phyloP scores from a whole-genome alignment of 2,113 vertebrate species.

The Gulo gulo region DNA sequence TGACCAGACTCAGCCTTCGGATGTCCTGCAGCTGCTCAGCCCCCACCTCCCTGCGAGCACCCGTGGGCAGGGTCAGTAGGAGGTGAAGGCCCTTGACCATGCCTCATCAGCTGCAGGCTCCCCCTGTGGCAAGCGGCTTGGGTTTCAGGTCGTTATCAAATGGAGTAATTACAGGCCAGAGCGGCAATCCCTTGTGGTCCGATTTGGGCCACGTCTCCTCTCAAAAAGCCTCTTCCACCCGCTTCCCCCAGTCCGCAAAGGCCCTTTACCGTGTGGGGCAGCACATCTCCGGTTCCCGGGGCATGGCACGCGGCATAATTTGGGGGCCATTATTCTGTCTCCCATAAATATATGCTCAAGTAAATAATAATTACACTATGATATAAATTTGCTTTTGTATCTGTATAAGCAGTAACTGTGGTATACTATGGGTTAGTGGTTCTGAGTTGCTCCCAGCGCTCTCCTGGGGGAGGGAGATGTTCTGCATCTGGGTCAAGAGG shows the following conservation, averaged over 20 bases:
- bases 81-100: not conserved
- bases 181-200: not conserved
- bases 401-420: not conserved
- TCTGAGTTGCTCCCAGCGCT: not conserved
- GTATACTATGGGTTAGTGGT: not conserved
- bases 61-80: fast-evolving
- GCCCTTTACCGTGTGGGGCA: not conserved
- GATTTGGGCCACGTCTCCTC: not conserved
- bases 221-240: not conserved
- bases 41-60: fast-evolving
- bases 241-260: not conserved
- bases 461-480: not conserved
- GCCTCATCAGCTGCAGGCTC: not conserved
- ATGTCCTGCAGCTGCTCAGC: fast-evolving
- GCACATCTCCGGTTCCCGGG: not conserved
- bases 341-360: not conserved
- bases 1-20: not conserved
- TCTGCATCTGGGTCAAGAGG: not conserved
- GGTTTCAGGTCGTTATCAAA: not conserved
- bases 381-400: not conserved
- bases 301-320: fast-evolving
- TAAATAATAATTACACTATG: not conserved
- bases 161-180: not conserved
- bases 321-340: no score
- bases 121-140: not conserved